These are phyloP conservation scores for Melanophora roralis DNA, from an alignment of 2,888 invertebrate species.

Conservation along the genomic window DNA sequence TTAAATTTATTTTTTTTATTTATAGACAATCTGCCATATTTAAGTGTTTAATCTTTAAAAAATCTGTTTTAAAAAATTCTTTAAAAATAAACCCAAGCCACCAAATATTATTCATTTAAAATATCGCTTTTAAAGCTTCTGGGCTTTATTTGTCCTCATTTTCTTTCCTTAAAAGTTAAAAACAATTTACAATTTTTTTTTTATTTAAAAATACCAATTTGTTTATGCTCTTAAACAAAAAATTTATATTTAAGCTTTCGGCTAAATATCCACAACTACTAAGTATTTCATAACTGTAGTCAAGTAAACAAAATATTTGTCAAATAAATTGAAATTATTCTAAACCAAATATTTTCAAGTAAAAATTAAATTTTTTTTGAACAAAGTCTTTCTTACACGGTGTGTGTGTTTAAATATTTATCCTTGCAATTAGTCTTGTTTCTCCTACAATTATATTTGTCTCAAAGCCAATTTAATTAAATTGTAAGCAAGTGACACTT, in stretches of 20 bases:
- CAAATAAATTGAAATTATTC: slow-evolving; percentile 50
- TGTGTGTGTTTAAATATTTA: neutral
- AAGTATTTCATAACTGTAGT: slow-evolving; percentile 38
- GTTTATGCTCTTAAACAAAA: neutral
- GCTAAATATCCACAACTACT: slow-evolving; percentile 27
- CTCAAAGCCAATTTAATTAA: slow-evolving; percentile 31
- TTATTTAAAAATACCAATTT: neutral
- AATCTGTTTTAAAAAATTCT: slow-evolving; percentile 22
- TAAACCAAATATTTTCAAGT: slow-evolving; percentile 9
- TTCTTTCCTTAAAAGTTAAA: too few species aligned
- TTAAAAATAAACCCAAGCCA: slow-evolving; percentile 17
- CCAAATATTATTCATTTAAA: slow-evolving; percentile 33
- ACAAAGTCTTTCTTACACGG: too few species aligned
- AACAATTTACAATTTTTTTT: slow-evolving; percentile 37
- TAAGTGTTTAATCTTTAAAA: slow-evolving; percentile 35
- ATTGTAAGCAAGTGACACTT: slow-evolving; percentile 40
- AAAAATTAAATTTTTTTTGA: too few species aligned
- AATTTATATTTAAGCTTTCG: slow-evolving; percentile 21
- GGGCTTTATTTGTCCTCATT: slow-evolving; percentile 58
- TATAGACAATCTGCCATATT: neutral
- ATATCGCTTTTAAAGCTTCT: slow-evolving; percentile 44
- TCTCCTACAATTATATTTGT: slow-evolving; percentile 44
- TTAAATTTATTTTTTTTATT: too few species aligned
- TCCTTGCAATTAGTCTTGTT: slow-evolving; percentile 36
- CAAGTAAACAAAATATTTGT: slow-evolving; percentile 57